Evolutionary conservation across 2,888 invertebrate genomes (phyloP).

Genomic region (Apotomis turbidana): DNA sequence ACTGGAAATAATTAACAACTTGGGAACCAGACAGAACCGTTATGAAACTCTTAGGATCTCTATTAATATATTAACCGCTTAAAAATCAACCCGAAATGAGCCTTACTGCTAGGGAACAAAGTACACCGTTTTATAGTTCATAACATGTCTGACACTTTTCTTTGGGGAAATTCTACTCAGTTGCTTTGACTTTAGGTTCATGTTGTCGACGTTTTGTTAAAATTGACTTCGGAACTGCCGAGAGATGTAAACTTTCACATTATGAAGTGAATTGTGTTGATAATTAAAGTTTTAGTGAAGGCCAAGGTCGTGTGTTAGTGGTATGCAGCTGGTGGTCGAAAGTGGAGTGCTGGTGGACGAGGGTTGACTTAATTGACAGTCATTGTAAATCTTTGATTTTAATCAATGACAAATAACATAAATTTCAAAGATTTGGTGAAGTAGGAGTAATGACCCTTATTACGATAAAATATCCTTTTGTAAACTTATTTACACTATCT

Average conservation of each 20-base stretch:
- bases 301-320: constrained; percentile 10
- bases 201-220: neutral
- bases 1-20: constrained; percentile 33
- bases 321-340: too few relatives aligned
- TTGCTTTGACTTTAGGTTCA: neutral
- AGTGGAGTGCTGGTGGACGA: too few relatives aligned
- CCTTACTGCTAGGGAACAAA: constrained; percentile 7
- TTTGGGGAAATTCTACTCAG: neutral
- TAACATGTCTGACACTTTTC: neutral
- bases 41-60: constrained; percentile 28
- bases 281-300: constrained; percentile 27
- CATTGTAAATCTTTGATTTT: too few relatives aligned
- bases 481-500: too few relatives aligned
- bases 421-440: too few relatives aligned
- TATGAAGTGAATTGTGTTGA: constrained; percentile 20
- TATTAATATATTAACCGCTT: constrained; percentile 27
- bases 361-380: too few relatives aligned
- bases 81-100: constrained; percentile 1
- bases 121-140: constrained; percentile 11
- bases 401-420: too few relatives aligned
- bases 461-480: too few relatives aligned
- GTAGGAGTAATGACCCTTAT: too few relatives aligned
- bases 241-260: constrained; percentile 32
- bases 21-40: constrained; percentile 24
- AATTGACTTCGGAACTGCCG: constrained; percentile 25